phyloP scores from a whole-genome alignment of 23 tunicate species.

The Botrylloides violaceus region DNA sequence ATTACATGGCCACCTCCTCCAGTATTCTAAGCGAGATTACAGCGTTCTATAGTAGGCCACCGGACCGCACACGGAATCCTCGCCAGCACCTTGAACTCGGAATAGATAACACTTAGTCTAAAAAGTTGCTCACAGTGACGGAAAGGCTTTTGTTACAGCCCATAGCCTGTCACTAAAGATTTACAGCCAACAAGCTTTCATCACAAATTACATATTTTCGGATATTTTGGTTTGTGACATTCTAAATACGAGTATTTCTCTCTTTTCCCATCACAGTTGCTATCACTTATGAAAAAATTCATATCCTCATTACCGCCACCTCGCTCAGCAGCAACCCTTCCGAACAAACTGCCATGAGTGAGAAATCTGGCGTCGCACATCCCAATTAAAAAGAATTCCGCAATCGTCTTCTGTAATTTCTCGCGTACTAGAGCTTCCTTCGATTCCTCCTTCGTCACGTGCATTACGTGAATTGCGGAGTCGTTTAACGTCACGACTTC shows the following conservation, averaged over 20 bases:
- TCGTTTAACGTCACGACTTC: constrained; percentile 68
- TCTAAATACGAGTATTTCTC: constrained; percentile 82
- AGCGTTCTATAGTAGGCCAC: too few relatives aligned
- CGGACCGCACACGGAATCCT: too few relatives aligned
- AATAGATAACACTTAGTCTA: too few relatives aligned
- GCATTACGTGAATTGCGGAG: constrained; percentile 86
- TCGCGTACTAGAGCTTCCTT: constrained; percentile 11
- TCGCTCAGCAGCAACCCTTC: constrained; percentile 70
- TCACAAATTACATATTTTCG: constrained; percentile 35
- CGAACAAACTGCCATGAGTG: constrained; percentile 91
- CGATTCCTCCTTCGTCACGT: constrained; percentile 24
- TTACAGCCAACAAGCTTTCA: neutral
- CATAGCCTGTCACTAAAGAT: too few relatives aligned
- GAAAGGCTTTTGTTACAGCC: too few relatives aligned
- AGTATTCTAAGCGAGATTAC: too few relatives aligned
- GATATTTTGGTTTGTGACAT: constrained; percentile 90
- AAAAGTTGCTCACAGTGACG: too few relatives aligned
- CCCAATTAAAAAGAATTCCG: constrained; percentile 72
- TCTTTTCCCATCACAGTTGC: constrained; percentile 68
- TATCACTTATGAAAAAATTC: constrained; percentile 67
- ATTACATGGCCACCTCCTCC: too few relatives aligned
- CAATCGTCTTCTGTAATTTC: constrained; percentile 58
- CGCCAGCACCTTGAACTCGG: too few relatives aligned
- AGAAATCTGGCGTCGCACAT: constrained; percentile 65
- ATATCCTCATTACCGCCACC: constrained; percentile 27